phyloP scores from a whole-genome alignment of 2,888 invertebrate species.

The Philonicus albiceps region DNA sequence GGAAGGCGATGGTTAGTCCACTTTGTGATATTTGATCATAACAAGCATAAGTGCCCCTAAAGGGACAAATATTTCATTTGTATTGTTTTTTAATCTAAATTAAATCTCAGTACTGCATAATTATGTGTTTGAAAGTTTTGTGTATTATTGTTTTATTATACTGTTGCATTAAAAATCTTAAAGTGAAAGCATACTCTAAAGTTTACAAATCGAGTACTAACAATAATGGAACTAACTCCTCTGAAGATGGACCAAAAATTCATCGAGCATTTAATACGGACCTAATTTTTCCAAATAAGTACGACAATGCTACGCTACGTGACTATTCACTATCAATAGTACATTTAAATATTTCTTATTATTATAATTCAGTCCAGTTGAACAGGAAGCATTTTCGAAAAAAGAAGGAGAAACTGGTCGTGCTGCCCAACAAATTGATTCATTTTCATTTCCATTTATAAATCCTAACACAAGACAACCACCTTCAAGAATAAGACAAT shows the following conservation, averaged over 20 bases:
- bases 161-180: neutral
- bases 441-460: constrained; percentile 55
- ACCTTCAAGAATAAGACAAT: neutral
- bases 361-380: neutral
- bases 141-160: neutral
- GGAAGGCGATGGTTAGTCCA: neutral
- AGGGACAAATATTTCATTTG: neutral
- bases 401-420: constrained; percentile 48
- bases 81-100: neutral
- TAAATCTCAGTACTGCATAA: neutral
- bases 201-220: constrained; percentile 3
- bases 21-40: neutral
- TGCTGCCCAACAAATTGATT: constrained; percentile 52
- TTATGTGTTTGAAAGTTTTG: neutral
- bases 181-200: constrained; percentile 13
- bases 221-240: neutral
- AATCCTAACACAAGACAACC: neutral
- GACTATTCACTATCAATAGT: neutral
- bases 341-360: neutral
- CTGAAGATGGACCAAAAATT: constrained; percentile 57
- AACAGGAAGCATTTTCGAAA: constrained; percentile 58
- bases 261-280: constrained; percentile 59
- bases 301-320: constrained; percentile 19
- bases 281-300: constrained; percentile 60
- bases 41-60: neutral